Base-by-base conservation (phyloP, 1,140 invertebrate genomes). In the Belonocnema kinseyi region DNA sequence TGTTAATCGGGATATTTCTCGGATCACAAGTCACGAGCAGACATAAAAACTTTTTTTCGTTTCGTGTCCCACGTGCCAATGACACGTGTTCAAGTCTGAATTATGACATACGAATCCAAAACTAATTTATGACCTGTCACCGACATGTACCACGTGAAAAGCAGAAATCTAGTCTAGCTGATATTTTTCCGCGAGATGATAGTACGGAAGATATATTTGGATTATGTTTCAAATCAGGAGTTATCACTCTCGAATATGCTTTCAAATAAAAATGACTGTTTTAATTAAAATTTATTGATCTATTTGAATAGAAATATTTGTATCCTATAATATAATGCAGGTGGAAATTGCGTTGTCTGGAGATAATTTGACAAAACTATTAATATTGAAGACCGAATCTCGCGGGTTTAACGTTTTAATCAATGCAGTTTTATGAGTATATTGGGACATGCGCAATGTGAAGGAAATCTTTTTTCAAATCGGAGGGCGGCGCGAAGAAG, bases 111-210 rank as follows among this genome's bases (percentile, higher is more conserved):
- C 82, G 82, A 72, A 80, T 83, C 79, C 82, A 79, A 83, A 83
- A 80, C 79, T 83, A 83, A 81, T 79, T 83, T 79, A 83, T 79
- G 66, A 66, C 82, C 82, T 83, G 82, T 83, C 82, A 83, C 78
- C 77, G 77, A 77, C 80, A 80, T 79, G 78, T 81, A 81, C 79
- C 26, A 46, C 52, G 52, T 54, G 72, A 52, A 54, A 52, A 33
- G 79, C 77, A 71, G 71, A 72, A 76, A 66, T 61, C 58, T 21
- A 61, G 58, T 61, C 58, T 61, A 61, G 58, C 26, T 61, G 58
- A 61, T 61, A 61, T 61, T 61, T 61, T 61, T 61, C 58, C 58
- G 58, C 58, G 56, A 61, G 19, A 61, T 26, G 33, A 61, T 61
- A 61, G 33, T 61, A 61, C 21, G 26, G 33, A 61, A 61, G 19